These are phyloP conservation scores for Oncorhynchus gorbuscha DNA, from an alignment of 2,113 vertebrate genomes.

Conservation along the genomic window DNA sequence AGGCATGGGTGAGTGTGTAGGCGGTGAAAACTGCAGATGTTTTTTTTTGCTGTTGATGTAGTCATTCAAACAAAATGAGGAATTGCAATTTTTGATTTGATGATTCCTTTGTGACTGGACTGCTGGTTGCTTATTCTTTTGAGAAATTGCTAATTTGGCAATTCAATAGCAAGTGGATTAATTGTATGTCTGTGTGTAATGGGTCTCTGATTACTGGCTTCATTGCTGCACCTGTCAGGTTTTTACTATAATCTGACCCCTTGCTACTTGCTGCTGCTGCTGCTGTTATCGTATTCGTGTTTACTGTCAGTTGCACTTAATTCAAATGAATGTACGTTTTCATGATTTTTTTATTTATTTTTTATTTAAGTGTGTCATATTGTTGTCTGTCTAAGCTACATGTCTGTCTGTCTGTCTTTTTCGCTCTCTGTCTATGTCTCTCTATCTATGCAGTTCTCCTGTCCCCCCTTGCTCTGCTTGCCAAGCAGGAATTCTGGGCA, in stretches of 20 bases:
- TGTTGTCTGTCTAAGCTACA: not conserved
- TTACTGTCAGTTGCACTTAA: not conserved
- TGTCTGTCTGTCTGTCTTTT: not conserved
- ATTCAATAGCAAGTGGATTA: too few species aligned
- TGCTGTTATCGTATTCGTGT: not conserved
- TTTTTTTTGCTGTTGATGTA: not conserved
- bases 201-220: too few species aligned
- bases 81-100: not conserved
- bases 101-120: too few species aligned
- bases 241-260: not conserved
- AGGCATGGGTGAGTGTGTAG: too few species aligned
- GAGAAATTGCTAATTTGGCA: too few species aligned
- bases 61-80: not conserved
- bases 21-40: too few species aligned
- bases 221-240: not conserved
- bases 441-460: conserved; percentile 43
- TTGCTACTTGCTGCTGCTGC: not conserved
- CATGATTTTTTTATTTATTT: too few species aligned
- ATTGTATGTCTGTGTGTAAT: too few species aligned
- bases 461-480: not conserved
- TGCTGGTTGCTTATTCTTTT: not conserved
- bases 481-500: not conserved
- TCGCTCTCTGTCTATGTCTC: not conserved
- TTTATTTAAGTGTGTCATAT: not conserved
- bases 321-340: not conserved